Conservation (phyloP, 1,140 invertebrate species). For the Lasaia peninsularis region DNA sequence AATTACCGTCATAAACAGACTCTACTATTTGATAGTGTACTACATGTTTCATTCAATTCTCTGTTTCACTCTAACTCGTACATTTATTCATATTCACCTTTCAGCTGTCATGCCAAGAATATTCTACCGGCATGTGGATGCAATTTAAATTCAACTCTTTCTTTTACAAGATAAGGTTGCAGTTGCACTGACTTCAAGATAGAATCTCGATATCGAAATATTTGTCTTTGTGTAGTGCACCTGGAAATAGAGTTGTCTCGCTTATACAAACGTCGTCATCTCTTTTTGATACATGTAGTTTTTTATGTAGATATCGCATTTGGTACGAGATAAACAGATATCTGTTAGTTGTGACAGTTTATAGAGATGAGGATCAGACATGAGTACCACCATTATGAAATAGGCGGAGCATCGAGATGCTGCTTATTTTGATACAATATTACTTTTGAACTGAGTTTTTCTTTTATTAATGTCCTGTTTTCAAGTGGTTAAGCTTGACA, state of each 20-base stretch:
- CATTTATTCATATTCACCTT: slow-evolving; percentile 42
- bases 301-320: slow-evolving; percentile 74
- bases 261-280: slow-evolving; percentile 50
- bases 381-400: slow-evolving; percentile 69
- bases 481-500: no score
- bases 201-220: slow-evolving; percentile 26
- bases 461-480: neutral
- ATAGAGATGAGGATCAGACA: slow-evolving; percentile 40
- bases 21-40: slow-evolving; percentile 31
- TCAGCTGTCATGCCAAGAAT: slow-evolving; percentile 37
- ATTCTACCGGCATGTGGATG: slow-evolving; percentile 30
- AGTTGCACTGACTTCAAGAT: slow-evolving; percentile 53
- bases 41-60: slow-evolving; percentile 42
- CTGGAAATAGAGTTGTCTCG: slow-evolving; percentile 62
- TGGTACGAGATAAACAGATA: slow-evolving; percentile 62
- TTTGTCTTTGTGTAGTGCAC: slow-evolving; percentile 51
- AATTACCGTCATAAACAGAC: slow-evolving; percentile 13
- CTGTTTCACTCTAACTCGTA: slow-evolving; percentile 43
- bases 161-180: slow-evolving; percentile 54
- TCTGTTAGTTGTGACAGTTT: slow-evolving; percentile 51
- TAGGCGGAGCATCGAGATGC: slow-evolving; percentile 49
- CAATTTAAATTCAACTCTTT: slow-evolving; percentile 58
- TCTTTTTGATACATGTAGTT: slow-evolving; percentile 59
- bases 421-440: slow-evolving; percentile 14
- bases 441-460: neutral